phyloP scores from a whole-genome alignment of 2,888 invertebrate species.

The Drosophila nr. medialis region DNA sequence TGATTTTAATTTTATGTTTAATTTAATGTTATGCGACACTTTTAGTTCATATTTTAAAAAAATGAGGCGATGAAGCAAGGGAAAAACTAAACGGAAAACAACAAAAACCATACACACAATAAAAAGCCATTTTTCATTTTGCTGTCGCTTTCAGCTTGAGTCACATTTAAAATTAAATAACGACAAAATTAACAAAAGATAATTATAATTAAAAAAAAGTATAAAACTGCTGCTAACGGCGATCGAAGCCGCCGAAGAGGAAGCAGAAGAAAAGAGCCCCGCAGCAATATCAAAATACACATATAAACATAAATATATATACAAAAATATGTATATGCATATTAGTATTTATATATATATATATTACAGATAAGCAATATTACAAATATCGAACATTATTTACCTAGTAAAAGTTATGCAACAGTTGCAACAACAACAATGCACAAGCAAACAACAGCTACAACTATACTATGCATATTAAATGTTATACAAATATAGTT shows the following conservation, averaged over 20 bases:
- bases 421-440: slow-evolving; percentile 27
- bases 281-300: slow-evolving; percentile 53
- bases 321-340: slow-evolving; percentile 21
- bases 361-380: slow-evolving; percentile 51
- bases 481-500: slow-evolving; percentile 63
- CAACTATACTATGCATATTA: slow-evolving; percentile 37
- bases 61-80: slow-evolving; percentile 46
- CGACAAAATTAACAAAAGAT: slow-evolving; percentile 36
- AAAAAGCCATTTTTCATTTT: slow-evolving; percentile 54
- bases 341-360: slow-evolving; percentile 40
- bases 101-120: slow-evolving; percentile 21
- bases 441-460: slow-evolving; percentile 10
- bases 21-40: slow-evolving; percentile 72
- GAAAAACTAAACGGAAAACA: slow-evolving; percentile 23
- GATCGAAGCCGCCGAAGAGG: background rate
- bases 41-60: slow-evolving; percentile 53
- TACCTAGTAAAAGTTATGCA: slow-evolving; percentile 45
- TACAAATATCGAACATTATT: slow-evolving; percentile 45
- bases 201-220: slow-evolving; percentile 33
- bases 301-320: slow-evolving; percentile 28
- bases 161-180: slow-evolving; percentile 48
- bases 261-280: slow-evolving; percentile 10
- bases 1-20: slow-evolving; percentile 84
- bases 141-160: slow-evolving; percentile 56
- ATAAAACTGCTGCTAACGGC: slow-evolving; percentile 19